A percentile compares a stretch with the other conserved stretches of the same genome.
Conservation (phyloP, 2,888 invertebrate genomes). For the Mesorhabditis sp. region DNA sequence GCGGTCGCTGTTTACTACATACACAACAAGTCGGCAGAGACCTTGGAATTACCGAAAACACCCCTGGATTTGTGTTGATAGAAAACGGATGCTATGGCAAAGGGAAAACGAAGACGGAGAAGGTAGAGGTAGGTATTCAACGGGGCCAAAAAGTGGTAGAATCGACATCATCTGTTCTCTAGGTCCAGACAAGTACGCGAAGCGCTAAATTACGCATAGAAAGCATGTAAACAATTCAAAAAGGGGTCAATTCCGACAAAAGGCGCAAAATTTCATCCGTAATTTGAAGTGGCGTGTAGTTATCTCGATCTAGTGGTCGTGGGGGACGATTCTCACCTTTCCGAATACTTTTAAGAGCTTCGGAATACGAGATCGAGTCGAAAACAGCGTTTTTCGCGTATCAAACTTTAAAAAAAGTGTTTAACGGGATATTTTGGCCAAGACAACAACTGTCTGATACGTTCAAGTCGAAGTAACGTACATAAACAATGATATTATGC, state of each 20-base stretch:
- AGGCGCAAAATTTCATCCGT: not conserved
- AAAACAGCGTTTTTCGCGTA: too few species aligned
- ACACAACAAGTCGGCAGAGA: conserved; percentile 23
- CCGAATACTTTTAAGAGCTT: too few species aligned
- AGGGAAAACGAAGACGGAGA: not conserved
- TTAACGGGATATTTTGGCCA: not conserved
- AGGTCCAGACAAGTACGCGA: not conserved
- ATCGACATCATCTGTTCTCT: conserved; percentile 8
- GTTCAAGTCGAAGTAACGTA: not conserved
- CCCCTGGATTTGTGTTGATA: conserved; percentile 45
- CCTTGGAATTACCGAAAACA: conserved; percentile 32
- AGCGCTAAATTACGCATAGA: not conserved
- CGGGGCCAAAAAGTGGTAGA: not conserved
- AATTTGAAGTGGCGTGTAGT: too few species aligned
- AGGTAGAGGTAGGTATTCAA: not conserved
- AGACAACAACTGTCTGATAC: conserved; percentile 15
- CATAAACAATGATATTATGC: conserved; percentile 5
- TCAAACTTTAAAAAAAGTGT: too few species aligned
- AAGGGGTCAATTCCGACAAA: not conserved
- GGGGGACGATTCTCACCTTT: too few species aligned
- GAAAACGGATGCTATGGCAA: conserved; percentile 45
- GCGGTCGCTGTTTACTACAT: conserved; percentile 35
- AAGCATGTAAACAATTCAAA: conserved; percentile 13
- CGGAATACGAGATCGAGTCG: too few species aligned
- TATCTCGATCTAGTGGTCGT: too few species aligned